A percentile compares a stretch with the other conserved stretches of the same genome.
Evolutionary conservation across 1,140 invertebrate species (phyloP).

Genomic region (Globodera rostochiensis): DNA sequence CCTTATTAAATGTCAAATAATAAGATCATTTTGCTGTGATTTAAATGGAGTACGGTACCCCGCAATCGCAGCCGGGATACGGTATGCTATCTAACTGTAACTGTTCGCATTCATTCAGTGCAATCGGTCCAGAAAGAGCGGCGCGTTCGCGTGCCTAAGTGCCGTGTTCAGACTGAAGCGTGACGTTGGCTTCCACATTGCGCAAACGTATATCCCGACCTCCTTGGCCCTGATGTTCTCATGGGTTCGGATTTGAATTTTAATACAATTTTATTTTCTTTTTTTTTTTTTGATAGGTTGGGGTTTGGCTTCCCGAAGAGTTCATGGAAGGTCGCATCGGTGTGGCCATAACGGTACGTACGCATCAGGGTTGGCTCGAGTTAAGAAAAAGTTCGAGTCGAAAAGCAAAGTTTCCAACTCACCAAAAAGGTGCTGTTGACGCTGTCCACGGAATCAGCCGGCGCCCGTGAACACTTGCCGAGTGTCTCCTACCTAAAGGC

Average conservation of each 20-base stretch:
- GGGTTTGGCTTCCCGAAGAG: conserved; percentile 64
- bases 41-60: too few species aligned
- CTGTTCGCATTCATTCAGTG: conserved; percentile 33
- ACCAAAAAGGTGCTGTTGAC: conserved; percentile 49
- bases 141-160: conserved; percentile 72
- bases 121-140: conserved; percentile 59
- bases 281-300: conserved; percentile 34
- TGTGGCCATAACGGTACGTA: conserved; percentile 58
- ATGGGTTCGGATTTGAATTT: conserved; percentile 72
- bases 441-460: conserved; percentile 63
- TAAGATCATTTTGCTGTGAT: too few species aligned
- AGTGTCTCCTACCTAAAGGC: conserved; percentile 66
- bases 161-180: conserved; percentile 81
- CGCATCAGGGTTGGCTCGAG: too few species aligned
- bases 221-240: conserved; percentile 81
- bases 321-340: conserved; percentile 65
- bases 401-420: too few species aligned
- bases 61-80: too few species aligned
- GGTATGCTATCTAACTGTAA: too few species aligned
- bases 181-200: conserved; percentile 83
- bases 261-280: neutral
- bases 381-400: too few species aligned
- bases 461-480: conserved; percentile 62
- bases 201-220: conserved; percentile 84
- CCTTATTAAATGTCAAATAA: too few species aligned